Conservation (phyloP, 1,140 invertebrate genomes). For the Augochlora pura region DNA sequence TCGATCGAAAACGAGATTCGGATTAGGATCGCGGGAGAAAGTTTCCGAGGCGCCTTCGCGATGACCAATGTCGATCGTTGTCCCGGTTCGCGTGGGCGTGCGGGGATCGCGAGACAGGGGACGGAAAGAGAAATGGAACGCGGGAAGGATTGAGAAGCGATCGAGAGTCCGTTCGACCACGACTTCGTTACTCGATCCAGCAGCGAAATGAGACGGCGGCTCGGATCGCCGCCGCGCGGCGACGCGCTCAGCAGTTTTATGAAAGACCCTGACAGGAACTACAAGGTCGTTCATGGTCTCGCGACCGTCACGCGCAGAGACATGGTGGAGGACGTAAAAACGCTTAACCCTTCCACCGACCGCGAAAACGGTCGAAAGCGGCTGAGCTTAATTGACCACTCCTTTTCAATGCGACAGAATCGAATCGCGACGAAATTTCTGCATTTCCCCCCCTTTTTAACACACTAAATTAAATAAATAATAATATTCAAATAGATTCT, state of each 20-base stretch:
- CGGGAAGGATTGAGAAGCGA: not conserved
- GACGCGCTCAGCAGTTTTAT: constrained; percentile 5
- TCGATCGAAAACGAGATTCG: constrained; percentile 21
- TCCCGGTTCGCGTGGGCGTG: too few relatives aligned
- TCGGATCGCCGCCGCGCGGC: not conserved
- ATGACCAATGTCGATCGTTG: too few relatives aligned
- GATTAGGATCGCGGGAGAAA: not conserved
- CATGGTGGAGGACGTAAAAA: constrained; percentile 43
- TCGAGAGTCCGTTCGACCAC: constrained; percentile 4
- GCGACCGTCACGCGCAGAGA: constrained; percentile 52
- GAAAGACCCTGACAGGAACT: constrained; percentile 52
- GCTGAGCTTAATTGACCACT: too few relatives aligned
- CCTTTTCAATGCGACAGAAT: too few relatives aligned
- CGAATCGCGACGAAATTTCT: too few relatives aligned
- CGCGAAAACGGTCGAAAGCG: not conserved
- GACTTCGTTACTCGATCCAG: constrained; percentile 16
- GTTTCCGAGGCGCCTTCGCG: too few relatives aligned
- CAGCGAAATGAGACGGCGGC: constrained; percentile 19
- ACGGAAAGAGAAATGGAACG: not conserved
- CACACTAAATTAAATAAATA: too few relatives aligned
- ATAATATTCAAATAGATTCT: too few relatives aligned
- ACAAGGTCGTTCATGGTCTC: constrained; percentile 44
- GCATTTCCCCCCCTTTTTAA: too few relatives aligned
- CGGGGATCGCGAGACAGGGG: too few relatives aligned
- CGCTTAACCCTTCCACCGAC: not conserved